Evolutionary conservation across 2,888 invertebrate species (phyloP).

Genomic region (Eupithecia abbreviata): DNA sequence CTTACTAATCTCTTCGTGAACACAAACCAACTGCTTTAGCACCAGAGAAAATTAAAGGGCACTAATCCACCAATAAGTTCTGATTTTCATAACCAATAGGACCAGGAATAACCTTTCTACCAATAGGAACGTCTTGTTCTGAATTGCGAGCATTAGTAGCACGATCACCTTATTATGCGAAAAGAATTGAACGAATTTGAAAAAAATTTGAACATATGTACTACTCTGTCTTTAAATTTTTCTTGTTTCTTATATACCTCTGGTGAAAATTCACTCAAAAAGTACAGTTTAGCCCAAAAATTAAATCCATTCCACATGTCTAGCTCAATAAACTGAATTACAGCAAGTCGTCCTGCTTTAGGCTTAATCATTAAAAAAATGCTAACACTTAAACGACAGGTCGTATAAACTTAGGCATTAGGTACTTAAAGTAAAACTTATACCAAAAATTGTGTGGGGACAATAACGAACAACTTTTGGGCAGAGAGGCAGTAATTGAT

Average conservation of each 20-base stretch:
- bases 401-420: slow-evolving; percentile 80
- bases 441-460: slow-evolving; percentile 61
- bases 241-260: not conserved
- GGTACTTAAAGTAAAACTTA: slow-evolving; percentile 75
- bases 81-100: not conserved
- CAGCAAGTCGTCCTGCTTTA: slow-evolving; percentile 70
- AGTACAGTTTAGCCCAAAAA: slow-evolving; percentile 28
- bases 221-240: not conserved
- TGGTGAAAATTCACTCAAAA: not conserved
- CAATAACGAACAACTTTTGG: slow-evolving; percentile 49
- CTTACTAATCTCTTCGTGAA: not conserved
- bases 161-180: not conserved
- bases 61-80: not conserved
- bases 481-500: slow-evolving; percentile 46
- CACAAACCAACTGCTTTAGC: not conserved
- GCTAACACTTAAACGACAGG: slow-evolving; percentile 78
- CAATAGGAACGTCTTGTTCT: not conserved
- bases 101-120: not conserved
- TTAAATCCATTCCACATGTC: slow-evolving; percentile 41
- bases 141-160: not conserved
- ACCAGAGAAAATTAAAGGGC: not conserved
- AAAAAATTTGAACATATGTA: not conserved
- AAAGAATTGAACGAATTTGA: not conserved
- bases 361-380: slow-evolving; percentile 76
- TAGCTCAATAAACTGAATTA: slow-evolving; percentile 34